Conservation (phyloP, 64 coral and sea anemone genomes). For the Acropora yongei region DNA sequence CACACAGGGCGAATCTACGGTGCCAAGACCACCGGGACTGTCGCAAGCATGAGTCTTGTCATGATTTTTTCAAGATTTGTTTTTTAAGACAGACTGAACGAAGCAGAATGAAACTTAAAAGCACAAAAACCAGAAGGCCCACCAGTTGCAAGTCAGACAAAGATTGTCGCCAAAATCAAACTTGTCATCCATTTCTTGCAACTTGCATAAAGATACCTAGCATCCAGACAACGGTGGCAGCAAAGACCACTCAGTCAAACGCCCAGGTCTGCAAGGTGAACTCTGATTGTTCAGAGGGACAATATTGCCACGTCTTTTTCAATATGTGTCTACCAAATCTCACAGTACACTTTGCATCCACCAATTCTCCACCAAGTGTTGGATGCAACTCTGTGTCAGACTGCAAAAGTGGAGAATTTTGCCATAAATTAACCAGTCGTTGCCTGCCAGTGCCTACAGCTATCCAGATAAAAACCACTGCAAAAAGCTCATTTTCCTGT, state of each 20-base stretch:
- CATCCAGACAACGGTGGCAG: not conserved
- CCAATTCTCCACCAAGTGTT: not conserved
- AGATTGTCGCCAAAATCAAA: constrained; percentile 19
- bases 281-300: constrained; percentile 10
- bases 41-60: not conserved
- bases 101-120: constrained; percentile 18
- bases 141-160: not conserved
- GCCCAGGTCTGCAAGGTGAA: not conserved
- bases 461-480: not conserved
- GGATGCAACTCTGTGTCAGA: constrained; percentile 11
- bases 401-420: constrained; percentile 32
- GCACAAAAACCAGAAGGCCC: not conserved
- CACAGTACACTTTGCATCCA: not conserved
- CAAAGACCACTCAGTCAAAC: not conserved
- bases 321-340: constrained; percentile 41
- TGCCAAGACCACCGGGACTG: constrained; percentile 17
- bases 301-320: constrained; percentile 46
- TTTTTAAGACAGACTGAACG: not conserved
- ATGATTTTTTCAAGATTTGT: constrained; percentile 7
- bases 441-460: constrained; percentile 21
- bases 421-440: constrained; percentile 25
- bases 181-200: constrained; percentile 34
- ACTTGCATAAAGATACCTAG: constrained; percentile 8
- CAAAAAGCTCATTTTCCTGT: not conserved
- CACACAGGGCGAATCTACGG: not conserved